These are phyloP conservation scores for Sarcoramphus papa DNA, from an alignment of 2,797 vertebrate genomes.

Conservation along the genomic window DNA sequence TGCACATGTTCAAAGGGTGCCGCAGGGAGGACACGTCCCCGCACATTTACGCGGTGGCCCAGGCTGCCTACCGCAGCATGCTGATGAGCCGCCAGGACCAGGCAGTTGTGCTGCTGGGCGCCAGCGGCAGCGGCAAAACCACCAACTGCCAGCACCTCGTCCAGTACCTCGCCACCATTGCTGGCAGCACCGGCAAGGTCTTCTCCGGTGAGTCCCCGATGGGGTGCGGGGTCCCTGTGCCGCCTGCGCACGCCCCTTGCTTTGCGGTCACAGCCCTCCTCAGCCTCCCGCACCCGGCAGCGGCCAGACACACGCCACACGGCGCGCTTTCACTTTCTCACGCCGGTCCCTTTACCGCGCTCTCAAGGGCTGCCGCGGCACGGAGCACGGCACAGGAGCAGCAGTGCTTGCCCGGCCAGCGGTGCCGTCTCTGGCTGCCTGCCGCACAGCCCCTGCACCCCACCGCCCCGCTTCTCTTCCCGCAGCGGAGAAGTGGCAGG, in stretches of 20 bases:
- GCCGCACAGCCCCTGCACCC: not conserved
- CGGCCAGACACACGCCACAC: accelerated
- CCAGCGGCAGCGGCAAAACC: slow-evolving; percentile 92
- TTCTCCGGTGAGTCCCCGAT: slow-evolving; percentile 84
- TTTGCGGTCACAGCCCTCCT: not conserved
- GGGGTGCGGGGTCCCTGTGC: not conserved
- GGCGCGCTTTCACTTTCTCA: not conserved
- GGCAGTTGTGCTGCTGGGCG: slow-evolving; percentile 88
- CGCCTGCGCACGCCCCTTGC: accelerated
- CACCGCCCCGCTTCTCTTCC: slow-evolving; percentile 16
- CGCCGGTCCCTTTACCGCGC: accelerated
- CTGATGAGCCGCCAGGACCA: slow-evolving; percentile 95
- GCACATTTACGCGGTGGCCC: slow-evolving; percentile 92
- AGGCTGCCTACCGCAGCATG: slow-evolving; percentile 89
- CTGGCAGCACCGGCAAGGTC: slow-evolving; percentile 89
- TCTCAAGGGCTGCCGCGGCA: not conserved
- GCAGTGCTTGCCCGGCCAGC: not conserved
- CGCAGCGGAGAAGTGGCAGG: slow-evolving; percentile 97
- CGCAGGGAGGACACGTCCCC: slow-evolving; percentile 90
- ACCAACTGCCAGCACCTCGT: slow-evolving; percentile 94
- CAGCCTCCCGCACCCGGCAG: accelerated
- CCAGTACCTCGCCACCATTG: slow-evolving; percentile 90
- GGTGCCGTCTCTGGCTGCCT: not conserved
- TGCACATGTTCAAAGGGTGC: slow-evolving; percentile 99
- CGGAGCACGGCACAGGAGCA: not conserved